Conservation (phyloP, 2,113 vertebrate genomes). For the Lutjanus erythropterus region DNA sequence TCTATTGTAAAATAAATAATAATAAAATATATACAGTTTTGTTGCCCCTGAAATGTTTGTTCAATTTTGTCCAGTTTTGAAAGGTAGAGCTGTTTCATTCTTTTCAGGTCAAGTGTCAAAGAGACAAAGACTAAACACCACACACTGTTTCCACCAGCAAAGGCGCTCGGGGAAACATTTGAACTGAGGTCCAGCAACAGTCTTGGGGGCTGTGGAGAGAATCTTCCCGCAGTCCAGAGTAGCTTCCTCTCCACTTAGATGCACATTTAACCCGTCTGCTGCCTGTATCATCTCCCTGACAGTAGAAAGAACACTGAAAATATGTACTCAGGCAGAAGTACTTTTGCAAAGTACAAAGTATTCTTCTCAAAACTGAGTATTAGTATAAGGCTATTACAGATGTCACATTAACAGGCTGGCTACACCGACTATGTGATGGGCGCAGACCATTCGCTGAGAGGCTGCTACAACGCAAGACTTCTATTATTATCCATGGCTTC, state of each 20-base stretch:
- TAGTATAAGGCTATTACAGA: no score
- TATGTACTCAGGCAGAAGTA: no score
- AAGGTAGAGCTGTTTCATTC: neutral
- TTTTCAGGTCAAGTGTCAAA: neutral
- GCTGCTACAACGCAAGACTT: no score
- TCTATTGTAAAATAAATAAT: neutral
- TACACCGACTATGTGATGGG: no score
- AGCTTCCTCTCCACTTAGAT: neutral
- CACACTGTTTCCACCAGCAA: neutral
- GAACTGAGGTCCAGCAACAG: neutral
- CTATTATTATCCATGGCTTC: no score
- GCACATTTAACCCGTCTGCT: neutral
- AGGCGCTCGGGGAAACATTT: neutral
- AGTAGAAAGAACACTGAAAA: no score
- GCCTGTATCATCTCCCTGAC: neutral
- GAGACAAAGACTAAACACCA: neutral
- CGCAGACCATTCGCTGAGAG: no score
- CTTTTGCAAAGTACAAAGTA: no score
- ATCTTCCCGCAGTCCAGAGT: neutral
- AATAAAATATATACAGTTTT: neutral
- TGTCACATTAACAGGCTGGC: no score
- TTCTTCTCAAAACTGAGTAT: no score
- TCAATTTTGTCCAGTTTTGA: neutral
- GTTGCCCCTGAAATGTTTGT: neutral
- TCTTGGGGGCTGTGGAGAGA: neutral